Base-by-base conservation (phyloP, 2,797 vertebrate species). In the Myiotriccus ornatus region DNA sequence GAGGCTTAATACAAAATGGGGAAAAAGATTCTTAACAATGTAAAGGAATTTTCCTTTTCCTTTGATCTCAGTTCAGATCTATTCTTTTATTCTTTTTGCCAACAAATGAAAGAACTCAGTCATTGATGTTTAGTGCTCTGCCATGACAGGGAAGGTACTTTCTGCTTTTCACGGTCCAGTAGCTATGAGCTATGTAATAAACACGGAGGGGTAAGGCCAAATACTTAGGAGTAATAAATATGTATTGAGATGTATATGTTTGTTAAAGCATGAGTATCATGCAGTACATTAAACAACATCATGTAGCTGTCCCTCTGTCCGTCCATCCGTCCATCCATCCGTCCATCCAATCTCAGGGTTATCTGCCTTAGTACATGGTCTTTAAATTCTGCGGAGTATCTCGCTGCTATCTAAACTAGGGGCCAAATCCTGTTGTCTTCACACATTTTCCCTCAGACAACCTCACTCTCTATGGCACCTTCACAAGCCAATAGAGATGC, bases 31-130 rank as follows among this genome's bases (percentile, higher is more conserved):
- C 78, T 81, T 88, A 88, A 81, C 23, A 43, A 39, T 46, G 35
- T 53, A 74, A 85, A 84, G 63, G 56, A 3, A 22, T 88, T 94
- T 91, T 81, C 17, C 27, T 18, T 82, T 84, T 93, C 78, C 79
- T 96, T 87, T 94, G 70, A 88, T 90, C 80, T 87, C 52, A 27
- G 22, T 84, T 94, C 85, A 90, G 52, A 77, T 89, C 49, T 91
- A 46, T 53, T 93, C 64, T 74, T 70, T 60, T 46, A 57, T 87
- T 88, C 52, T 39, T 73, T 84, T 75, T 87, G 37, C 37, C 1
- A 1, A 9, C 41, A 90, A 86, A 86, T 52, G 18, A 47, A 88
- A 91, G 37, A 88, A 79, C 18, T 57, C 27, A 7, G 55, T 64
- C 65, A 62, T 44, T 0, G 0, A 21, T 63, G 20, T 78, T 85